Evolutionary conservation across 2,888 invertebrate genomes (phyloP).

Genomic region (Hypolimnas misippus): DNA sequence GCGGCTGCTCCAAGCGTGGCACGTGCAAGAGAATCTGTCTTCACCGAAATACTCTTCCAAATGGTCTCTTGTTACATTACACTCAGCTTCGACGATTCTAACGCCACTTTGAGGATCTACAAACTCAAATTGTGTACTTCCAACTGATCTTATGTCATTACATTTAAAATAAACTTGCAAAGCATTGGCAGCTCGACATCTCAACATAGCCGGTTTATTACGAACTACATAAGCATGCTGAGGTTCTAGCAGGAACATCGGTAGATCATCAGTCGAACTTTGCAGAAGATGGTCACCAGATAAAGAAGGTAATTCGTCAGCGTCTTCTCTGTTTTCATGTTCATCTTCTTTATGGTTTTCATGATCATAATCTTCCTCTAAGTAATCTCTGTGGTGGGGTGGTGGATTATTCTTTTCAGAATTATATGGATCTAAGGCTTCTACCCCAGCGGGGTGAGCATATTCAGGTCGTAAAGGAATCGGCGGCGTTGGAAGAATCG

Average conservation of each 20-base stretch:
- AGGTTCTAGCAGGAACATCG: slow-evolving; percentile 94
- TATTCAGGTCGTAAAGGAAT: slow-evolving; percentile 76
- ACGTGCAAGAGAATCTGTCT: slow-evolving; percentile 96
- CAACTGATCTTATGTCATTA: slow-evolving; percentile 90
- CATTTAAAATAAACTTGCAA: slow-evolving; percentile 95
- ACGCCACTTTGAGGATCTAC: slow-evolving; percentile 96
- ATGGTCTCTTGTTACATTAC: slow-evolving; percentile 94
- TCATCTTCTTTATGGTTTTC: slow-evolving; percentile 77
- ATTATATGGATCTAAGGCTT: slow-evolving; percentile 78
- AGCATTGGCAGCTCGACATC: slow-evolving; percentile 96
- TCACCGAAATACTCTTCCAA: slow-evolving; percentile 97
- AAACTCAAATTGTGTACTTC: slow-evolving; percentile 90
- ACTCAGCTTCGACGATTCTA: slow-evolving; percentile 92
- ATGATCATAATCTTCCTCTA: slow-evolving; percentile 79
- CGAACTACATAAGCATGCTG: slow-evolving; percentile 95
- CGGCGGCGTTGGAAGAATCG: slow-evolving; percentile 64
- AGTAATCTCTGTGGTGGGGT: slow-evolving; percentile 70
- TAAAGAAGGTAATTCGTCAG: slow-evolving; percentile 77
- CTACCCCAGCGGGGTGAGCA: slow-evolving; percentile 77
- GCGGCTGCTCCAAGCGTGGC: slow-evolving; percentile 95
- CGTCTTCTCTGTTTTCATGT: slow-evolving; percentile 75
- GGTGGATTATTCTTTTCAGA: slow-evolving; percentile 72
- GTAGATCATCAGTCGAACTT: slow-evolving; percentile 88
- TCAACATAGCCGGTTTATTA: slow-evolving; percentile 93
- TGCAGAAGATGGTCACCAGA: slow-evolving; percentile 76